Conservation (phyloP, 2,888 invertebrate species). For the Seladonia tumulorum region DNA sequence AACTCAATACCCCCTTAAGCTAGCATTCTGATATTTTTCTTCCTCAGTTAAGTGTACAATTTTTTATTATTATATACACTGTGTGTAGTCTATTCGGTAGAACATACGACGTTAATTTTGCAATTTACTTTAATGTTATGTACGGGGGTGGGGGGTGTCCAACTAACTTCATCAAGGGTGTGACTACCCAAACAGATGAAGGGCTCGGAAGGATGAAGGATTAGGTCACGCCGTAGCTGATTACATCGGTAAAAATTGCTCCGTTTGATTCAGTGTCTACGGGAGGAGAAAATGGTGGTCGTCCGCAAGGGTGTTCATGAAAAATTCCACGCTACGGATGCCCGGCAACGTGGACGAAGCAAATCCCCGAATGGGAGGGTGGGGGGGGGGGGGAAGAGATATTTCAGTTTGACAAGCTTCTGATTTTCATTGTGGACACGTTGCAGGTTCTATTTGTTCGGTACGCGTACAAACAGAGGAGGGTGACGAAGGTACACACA, state of each 20-base stretch:
- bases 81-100: too few species aligned
- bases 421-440: conserved; percentile 50
- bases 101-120: too few species aligned
- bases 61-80: too few species aligned
- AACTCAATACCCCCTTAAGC: too few species aligned
- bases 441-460: conserved; percentile 45
- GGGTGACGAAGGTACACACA: conserved; percentile 41
- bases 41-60: too few species aligned
- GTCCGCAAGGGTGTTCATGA: not conserved
- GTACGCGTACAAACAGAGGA: conserved; percentile 26
- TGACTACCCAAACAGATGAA: too few species aligned
- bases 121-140: too few species aligned
- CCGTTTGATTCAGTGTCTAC: conserved; percentile 9
- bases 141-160: too few species aligned
- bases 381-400: not conserved
- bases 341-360: conserved; percentile 29
- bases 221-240: not conserved
- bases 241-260: conserved; percentile 5
- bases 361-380: conserved; percentile 17
- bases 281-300: not conserved
- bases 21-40: too few species aligned
- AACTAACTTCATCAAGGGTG: not conserved
- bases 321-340: conserved; percentile 23
- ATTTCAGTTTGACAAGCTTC: conserved; percentile 35
- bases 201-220: not conserved